These are phyloP conservation scores for Coecobrya sp. DNA, from an alignment of 2,888 invertebrate genomes.

Conservation along the genomic window DNA sequence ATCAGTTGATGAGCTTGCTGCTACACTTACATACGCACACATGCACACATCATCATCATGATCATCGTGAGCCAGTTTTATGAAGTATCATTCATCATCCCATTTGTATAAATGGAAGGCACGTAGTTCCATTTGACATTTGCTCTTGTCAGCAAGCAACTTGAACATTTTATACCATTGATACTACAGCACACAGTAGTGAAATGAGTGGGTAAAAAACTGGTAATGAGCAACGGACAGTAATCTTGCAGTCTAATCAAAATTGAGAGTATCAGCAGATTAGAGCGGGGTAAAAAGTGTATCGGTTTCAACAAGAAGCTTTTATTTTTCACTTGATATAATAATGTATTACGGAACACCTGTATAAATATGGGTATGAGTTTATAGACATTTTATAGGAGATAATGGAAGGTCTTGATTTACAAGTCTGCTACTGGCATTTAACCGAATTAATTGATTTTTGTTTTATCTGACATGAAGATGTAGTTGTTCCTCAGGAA, in stretches of 20 bases:
- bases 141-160: constrained; percentile 72
- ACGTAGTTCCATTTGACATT: constrained; percentile 71
- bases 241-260: background rate
- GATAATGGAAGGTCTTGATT: constrained; percentile 7
- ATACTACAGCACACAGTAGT: background rate
- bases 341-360: background rate
- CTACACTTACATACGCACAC: constrained; percentile 51
- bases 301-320: constrained; percentile 15
- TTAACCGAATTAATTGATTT: constrained; percentile 75
- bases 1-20: constrained; percentile 44
- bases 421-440: constrained; percentile 56
- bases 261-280: background rate
- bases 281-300: background rate
- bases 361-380: background rate
- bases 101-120: constrained; percentile 64
- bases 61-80: constrained; percentile 45
- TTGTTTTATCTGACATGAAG: constrained; percentile 64
- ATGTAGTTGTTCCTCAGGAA: constrained; percentile 37
- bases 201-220: constrained; percentile 43
- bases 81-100: constrained; percentile 67
- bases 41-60: constrained; percentile 1
- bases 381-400: background rate
- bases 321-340: constrained; percentile 19
- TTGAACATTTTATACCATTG: constrained; percentile 17
- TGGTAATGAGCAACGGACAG: constrained; percentile 50